Evolutionary conservation across 2,113 vertebrate species (phyloP).

Genomic region (Parus major): DNA sequence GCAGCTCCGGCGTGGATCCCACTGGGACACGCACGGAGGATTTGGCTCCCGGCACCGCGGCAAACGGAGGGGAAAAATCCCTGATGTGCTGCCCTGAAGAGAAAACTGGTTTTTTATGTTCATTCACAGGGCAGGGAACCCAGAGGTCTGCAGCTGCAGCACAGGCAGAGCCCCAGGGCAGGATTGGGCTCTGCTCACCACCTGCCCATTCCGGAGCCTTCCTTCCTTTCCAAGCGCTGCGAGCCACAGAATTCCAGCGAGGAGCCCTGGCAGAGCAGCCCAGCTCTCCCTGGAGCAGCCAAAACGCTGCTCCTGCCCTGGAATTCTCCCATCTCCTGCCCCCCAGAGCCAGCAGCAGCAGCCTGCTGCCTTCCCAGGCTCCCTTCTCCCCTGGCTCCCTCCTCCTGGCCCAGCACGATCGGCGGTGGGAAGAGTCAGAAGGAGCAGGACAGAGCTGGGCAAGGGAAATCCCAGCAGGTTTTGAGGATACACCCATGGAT

Average conservation of each 20-base stretch:
- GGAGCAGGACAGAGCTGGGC: not conserved
- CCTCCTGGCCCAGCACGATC: rapidly evolving
- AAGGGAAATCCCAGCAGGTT: rapidly evolving
- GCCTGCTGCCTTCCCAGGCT: not conserved
- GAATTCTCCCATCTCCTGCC: not conserved
- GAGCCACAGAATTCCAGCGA: rapidly evolving
- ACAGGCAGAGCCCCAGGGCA: not conserved
- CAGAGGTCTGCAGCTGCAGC: not conserved
- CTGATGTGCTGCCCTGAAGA: not conserved
- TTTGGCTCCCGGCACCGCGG: not conserved
- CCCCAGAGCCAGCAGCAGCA: not conserved
- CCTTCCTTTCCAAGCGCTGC: rapidly evolving
- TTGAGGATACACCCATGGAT: rapidly evolving
- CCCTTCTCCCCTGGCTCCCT: rapidly evolving
- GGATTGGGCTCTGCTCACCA: not conserved
- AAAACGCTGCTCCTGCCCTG: not conserved
- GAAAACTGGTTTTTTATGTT: not conserved
- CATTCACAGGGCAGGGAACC: not conserved
- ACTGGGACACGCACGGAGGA: not conserved
- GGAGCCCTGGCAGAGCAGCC: not conserved
- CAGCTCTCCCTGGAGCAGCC: rapidly evolving
- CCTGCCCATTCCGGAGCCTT: not conserved
- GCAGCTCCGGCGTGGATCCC: not conserved
- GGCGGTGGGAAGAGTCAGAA: rapidly evolving
- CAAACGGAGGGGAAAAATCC: not conserved